phyloP scores from a whole-genome alignment of 1,140 invertebrate species.

The Drosophila pruinosa region DNA sequence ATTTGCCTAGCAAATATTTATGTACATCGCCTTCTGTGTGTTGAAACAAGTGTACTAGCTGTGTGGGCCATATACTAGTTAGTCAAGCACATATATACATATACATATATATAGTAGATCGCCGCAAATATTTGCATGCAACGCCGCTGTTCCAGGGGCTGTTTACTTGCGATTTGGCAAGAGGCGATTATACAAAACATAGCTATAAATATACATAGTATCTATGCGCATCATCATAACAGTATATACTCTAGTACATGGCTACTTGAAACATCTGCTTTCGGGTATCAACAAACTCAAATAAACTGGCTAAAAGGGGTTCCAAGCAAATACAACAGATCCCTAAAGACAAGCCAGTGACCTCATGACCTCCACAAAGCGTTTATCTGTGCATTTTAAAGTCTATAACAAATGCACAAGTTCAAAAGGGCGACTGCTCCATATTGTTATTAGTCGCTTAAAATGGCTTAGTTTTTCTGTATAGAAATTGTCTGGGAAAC shows the following conservation, averaged over 20 bases:
- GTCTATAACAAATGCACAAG: too few species aligned
- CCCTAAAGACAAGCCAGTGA: background rate
- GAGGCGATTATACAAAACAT: slow-evolving; percentile 18
- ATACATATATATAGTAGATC: background rate
- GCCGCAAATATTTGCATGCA: slow-evolving; percentile 43
- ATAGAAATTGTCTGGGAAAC: background rate
- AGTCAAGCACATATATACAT: slow-evolving; percentile 6
- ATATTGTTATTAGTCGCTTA: background rate
- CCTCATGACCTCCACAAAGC: background rate
- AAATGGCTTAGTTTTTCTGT: background rate
- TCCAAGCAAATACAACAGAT: background rate
- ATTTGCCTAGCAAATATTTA: background rate
- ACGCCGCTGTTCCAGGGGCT: slow-evolving; percentile 7
- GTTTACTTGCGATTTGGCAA: slow-evolving; percentile 2
- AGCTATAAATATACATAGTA: slow-evolving; percentile 21
- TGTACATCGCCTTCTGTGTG: too few species aligned
- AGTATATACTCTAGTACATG: background rate
- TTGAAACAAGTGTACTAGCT: slow-evolving; percentile 44
- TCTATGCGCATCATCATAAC: background rate
- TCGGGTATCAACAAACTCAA: background rate
- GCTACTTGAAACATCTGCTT: slow-evolving; percentile 35
- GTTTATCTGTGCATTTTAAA: too few species aligned
- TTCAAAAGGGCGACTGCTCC: too few species aligned
- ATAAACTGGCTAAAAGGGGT: background rate
- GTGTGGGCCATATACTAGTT: background rate